Conservation (phyloP, 2,888 invertebrate species). For the Zhuqinia jingwanae region DNA sequence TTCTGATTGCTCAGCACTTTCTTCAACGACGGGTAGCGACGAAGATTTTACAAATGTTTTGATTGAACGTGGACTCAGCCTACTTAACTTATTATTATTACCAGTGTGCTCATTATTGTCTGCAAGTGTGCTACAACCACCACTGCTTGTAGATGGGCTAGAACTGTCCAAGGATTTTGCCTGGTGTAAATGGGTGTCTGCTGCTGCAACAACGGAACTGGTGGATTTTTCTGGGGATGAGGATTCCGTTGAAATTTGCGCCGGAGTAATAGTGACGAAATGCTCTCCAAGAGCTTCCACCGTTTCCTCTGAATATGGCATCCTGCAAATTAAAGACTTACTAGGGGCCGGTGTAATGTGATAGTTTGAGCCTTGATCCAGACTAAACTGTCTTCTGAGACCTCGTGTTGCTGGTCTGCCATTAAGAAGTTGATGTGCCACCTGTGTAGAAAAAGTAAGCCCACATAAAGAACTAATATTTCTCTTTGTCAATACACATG, state of each 20-base stretch:
- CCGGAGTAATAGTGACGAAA: constrained; percentile 66
- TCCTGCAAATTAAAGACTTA: constrained; percentile 71
- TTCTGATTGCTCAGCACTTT: constrained; percentile 65
- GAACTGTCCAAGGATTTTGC: constrained; percentile 57
- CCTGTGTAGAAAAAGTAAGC: constrained; percentile 65
- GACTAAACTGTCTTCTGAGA: constrained; percentile 85
- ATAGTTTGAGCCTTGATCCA: constrained; percentile 83
- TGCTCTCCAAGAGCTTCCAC: constrained; percentile 52
- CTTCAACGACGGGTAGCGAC: constrained; percentile 73
- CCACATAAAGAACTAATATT: background rate
- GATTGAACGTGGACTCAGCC: constrained; percentile 70
- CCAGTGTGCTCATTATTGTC: constrained; percentile 60
- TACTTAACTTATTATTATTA: constrained; percentile 46
- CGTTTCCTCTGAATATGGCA: constrained; percentile 77
- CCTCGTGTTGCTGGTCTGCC: constrained; percentile 77
- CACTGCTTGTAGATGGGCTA: constrained; percentile 37
- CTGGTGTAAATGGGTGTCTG: constrained; percentile 43
- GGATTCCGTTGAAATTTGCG: constrained; percentile 33
- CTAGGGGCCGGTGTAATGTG: constrained; percentile 61
- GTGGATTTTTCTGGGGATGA: constrained; percentile 21
- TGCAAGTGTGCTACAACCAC: background rate
- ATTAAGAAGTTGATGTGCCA: constrained; percentile 79
- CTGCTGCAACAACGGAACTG: constrained; percentile 19
- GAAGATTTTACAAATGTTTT: constrained; percentile 72
- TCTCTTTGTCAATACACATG: background rate